Conservation (phyloP, 2,113 vertebrate species). For the Lophura nycthemera region DNA sequence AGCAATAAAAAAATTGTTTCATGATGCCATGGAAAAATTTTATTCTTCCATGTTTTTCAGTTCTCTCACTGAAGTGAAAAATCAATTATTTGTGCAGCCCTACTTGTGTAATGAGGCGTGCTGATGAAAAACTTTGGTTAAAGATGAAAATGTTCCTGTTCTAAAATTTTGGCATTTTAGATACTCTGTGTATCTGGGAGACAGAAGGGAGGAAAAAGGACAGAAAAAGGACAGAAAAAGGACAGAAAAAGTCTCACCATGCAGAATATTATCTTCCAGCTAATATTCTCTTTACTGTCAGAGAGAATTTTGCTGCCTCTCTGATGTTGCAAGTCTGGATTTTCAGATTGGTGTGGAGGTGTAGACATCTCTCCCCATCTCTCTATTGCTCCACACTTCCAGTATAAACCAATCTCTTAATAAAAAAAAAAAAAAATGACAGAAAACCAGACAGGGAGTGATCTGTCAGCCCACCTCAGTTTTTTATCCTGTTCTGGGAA, state of each 20-base stretch:
- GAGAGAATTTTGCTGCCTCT: background rate
- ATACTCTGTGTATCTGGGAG: background rate
- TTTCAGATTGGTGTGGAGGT: background rate
- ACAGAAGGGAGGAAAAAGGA: accelerated
- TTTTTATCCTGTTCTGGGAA: background rate
- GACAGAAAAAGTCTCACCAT: background rate
- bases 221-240: background rate
- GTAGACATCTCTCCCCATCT: background rate
- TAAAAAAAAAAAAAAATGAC: background rate
- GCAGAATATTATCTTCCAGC: background rate
- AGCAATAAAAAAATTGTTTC: background rate
- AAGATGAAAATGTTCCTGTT: background rate
- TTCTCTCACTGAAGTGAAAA: slow-evolving; percentile 56
- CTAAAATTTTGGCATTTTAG: background rate
- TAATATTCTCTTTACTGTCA: background rate
- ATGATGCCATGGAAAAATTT: background rate
- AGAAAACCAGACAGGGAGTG: background rate
- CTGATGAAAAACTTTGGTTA: background rate
- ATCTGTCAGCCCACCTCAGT: background rate
- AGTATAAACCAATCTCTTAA: accelerated
- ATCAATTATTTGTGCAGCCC: slow-evolving; percentile 41
- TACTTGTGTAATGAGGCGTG: slow-evolving; percentile 50
- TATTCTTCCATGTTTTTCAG: background rate
- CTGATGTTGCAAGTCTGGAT: background rate
- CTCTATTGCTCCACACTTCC: background rate